A percentile compares a stretch with the other conserved stretches of the same genome.
phyloP scores from a whole-genome alignment of 2,113 vertebrate genomes.

The Ameiurus melas region DNA sequence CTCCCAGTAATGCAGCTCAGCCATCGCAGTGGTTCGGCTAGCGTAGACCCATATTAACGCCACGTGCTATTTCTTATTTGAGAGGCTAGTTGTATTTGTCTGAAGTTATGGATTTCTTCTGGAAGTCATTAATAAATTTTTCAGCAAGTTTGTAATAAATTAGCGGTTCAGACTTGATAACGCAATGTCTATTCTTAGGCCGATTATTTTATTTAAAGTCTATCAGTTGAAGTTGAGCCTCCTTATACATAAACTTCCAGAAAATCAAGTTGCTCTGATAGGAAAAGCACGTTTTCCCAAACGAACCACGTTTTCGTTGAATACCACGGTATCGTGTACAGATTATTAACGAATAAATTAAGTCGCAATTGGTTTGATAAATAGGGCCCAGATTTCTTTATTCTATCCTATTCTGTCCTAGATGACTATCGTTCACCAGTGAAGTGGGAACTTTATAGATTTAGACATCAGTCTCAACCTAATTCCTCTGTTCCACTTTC shows the following conservation, averaged over 20 bases:
- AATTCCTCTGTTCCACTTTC: slow-evolving; percentile 36
- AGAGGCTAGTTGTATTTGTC: neutral
- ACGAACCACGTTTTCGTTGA: neutral
- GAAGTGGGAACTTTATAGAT: slow-evolving; percentile 11
- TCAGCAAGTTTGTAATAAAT: neutral
- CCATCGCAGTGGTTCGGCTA: neutral
- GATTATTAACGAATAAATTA: neutral
- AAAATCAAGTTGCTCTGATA: neutral
- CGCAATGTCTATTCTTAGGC: neutral
- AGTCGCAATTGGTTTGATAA: neutral
- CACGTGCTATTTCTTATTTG: neutral
- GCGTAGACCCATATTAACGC: neutral
- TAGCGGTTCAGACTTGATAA: neutral
- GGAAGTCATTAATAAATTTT: neutral
- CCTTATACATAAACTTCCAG: neutral
- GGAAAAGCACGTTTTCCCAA: neutral
- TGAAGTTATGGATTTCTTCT: neutral
- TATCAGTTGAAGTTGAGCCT: neutral
- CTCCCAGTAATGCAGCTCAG: neutral
- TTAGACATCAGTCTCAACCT: slow-evolving; percentile 1
- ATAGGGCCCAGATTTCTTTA: neutral
- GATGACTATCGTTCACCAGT: neutral
- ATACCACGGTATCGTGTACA: neutral
- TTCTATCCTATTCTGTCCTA: neutral
- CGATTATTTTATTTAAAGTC: neutral